Conservation (phyloP, 2,113 vertebrate genomes). For the Elaphurus davidianus region DNA sequence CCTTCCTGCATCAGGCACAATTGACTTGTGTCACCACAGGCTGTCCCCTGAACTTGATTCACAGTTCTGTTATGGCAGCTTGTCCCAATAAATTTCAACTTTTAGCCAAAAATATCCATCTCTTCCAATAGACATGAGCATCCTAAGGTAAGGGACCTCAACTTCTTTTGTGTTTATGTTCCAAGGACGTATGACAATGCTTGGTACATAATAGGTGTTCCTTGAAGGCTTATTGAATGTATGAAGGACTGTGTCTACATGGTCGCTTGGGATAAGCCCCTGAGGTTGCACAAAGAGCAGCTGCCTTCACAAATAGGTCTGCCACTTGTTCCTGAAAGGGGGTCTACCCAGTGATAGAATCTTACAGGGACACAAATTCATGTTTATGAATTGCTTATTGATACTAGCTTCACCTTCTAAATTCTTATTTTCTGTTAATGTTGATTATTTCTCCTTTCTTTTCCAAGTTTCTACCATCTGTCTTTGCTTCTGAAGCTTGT, state of each 20-base stretch:
- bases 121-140: not conserved
- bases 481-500: not conserved
- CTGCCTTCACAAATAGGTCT: not conserved
- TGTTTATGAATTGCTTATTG: not conserved
- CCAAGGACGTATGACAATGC: not conserved
- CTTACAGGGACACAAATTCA: not conserved
- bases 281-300: fast-evolving
- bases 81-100: not conserved
- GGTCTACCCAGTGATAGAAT: not conserved
- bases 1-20: not conserved
- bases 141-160: not conserved
- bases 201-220: not conserved
- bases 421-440: not conserved
- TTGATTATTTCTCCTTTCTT: not conserved
- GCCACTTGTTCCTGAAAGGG: not conserved
- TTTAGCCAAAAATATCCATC: not conserved
- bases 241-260: not conserved
- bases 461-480: not conserved
- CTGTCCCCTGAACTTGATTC: not conserved
- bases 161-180: not conserved
- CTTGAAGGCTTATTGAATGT: not conserved
- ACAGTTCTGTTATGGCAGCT: not conserved
- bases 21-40: fast-evolving
- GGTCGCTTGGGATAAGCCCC: not conserved
- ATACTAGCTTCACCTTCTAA: not conserved